Percentiles rank a stretch among this genome's conserved stretches.
phyloP scores from a whole-genome alignment of 2,888 invertebrate genomes.

The Lysandra bellargus region DNA sequence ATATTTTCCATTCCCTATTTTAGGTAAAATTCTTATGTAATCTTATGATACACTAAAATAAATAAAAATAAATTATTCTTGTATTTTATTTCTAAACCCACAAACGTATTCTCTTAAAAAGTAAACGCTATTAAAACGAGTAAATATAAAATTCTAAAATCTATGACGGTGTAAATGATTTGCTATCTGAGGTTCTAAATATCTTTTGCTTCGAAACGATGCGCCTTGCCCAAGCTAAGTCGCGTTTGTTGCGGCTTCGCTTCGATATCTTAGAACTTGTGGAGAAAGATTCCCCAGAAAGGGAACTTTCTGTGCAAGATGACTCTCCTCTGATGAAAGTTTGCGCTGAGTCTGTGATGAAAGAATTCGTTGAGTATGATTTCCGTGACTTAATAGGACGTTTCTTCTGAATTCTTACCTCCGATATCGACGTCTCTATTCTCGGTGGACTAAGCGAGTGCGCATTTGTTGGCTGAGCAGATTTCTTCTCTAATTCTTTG shows the following conservation, averaged over 20 bases:
- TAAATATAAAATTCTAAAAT: conserved; percentile 42
- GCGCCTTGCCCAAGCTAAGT: conserved; percentile 62
- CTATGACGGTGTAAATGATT: conserved; percentile 52
- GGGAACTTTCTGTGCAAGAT: conserved; percentile 55
- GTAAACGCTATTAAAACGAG: conserved; percentile 55
- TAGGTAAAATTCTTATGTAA: conserved; percentile 1
- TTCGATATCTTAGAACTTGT: conserved; percentile 32
- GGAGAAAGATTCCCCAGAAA: conserved; percentile 42
- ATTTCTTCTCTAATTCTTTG: conserved; percentile 35
- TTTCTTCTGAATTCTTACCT: conserved; percentile 54
- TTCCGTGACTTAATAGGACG: conserved; percentile 37
- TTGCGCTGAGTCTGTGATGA: conserved; percentile 51
- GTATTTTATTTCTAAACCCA: conserved; percentile 46
- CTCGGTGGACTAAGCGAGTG: conserved; percentile 59
- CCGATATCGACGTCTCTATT: conserved; percentile 61
- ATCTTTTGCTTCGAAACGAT: conserved; percentile 52
- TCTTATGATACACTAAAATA: conserved; percentile 23
- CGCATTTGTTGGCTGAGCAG: conserved; percentile 7
- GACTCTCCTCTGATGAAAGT: conserved; percentile 51
- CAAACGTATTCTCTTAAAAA: conserved; percentile 59
- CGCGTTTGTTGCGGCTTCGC: conserved; percentile 51
- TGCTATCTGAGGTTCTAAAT: conserved; percentile 51
- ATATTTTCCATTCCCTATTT: conserved; percentile 23
- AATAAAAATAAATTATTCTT: conserved; percentile 25
- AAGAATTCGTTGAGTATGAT: conserved; percentile 54